These are phyloP conservation scores for Scomberomorus guttatus DNA, from an alignment of 2,797 vertebrate species.

Conservation along the genomic window DNA sequence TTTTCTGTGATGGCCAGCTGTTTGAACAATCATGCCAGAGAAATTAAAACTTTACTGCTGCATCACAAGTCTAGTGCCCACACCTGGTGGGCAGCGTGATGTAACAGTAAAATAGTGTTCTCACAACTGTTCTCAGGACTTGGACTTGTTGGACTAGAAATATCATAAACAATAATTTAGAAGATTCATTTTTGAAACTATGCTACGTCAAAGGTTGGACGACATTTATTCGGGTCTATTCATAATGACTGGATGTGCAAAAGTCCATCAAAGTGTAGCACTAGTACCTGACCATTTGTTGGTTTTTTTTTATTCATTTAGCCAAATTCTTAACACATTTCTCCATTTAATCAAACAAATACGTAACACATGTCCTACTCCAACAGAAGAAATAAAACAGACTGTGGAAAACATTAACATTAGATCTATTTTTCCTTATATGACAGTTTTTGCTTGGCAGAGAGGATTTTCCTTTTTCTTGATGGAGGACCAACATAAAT, in stretches of 20 bases:
- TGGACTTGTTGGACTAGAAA: not conserved
- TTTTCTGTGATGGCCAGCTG: slow-evolving; percentile 7
- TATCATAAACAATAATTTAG: not conserved
- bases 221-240: not conserved
- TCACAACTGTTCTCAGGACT: not conserved
- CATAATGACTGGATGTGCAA: not conserved
- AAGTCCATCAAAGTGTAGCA: not conserved
- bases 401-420: no score
- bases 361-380: not conserved
- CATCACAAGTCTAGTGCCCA: not conserved
- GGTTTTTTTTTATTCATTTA: not conserved
- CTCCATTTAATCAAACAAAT: not conserved
- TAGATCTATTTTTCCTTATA: not conserved
- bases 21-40: slow-evolving; percentile 38
- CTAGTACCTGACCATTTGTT: no score
- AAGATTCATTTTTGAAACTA: not conserved
- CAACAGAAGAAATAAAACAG: slow-evolving; percentile 8
- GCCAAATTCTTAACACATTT: not conserved
- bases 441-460: not conserved
- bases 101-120: not conserved
- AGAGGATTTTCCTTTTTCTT: not conserved
- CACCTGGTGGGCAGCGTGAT: slow-evolving; percentile 3
- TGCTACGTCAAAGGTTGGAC: not conserved
- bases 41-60: slow-evolving; percentile 12
- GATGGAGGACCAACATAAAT: not conserved